Percentiles rank a stretch among this genome's conserved stretches.
Evolutionary conservation across 2,888 invertebrate genomes (phyloP).

Genomic region (Agrochola lota): DNA sequence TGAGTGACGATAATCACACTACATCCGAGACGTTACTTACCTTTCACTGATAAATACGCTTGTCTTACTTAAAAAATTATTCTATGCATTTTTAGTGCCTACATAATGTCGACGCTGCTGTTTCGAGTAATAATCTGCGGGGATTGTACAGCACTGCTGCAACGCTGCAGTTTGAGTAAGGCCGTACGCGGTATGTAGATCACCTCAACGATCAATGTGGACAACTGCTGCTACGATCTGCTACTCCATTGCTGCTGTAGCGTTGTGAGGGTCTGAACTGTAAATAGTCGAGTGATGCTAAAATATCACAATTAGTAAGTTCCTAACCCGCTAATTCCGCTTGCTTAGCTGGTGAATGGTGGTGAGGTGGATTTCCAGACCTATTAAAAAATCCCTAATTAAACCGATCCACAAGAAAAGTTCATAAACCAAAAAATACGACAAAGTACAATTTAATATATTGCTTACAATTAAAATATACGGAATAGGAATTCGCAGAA

Average conservation of each 20-base stretch:
- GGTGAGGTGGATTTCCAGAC: too few species aligned
- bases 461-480: too few species aligned
- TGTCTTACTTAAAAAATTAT: neutral
- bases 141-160: neutral
- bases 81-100: neutral
- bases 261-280: too few species aligned
- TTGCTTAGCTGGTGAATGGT: too few species aligned
- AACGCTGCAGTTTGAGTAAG: neutral
- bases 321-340: too few species aligned
- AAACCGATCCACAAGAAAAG: too few species aligned
- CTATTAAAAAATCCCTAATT: too few species aligned
- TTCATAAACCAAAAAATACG: too few species aligned
- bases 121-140: neutral
- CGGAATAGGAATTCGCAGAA: too few species aligned
- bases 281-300: too few species aligned
- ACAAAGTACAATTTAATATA: too few species aligned
- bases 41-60: conserved; percentile 19
- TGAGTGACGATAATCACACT: conserved; percentile 1
- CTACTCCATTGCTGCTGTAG: neutral
- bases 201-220: neutral
- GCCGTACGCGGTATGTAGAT: neutral
- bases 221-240: neutral
- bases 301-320: too few species aligned
- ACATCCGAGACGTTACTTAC: conserved; percentile 32
- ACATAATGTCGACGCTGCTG: neutral